These are phyloP conservation scores for Myathropa florea DNA, from an alignment of 2,888 invertebrate species.

Conservation along the genomic window DNA sequence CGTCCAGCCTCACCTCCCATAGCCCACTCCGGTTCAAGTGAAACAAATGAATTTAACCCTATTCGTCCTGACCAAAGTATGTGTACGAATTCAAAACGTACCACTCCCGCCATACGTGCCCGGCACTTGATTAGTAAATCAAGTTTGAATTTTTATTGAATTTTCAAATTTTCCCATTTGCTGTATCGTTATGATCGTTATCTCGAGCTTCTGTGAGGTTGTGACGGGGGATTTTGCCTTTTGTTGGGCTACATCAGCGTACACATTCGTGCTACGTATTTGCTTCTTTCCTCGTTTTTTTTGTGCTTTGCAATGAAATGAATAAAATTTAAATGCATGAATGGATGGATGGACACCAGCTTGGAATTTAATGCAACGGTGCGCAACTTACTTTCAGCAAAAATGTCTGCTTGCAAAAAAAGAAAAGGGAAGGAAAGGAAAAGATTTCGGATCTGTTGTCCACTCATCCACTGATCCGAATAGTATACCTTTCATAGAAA, in stretches of 20 bases:
- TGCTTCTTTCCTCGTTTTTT: not conserved
- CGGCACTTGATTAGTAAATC: conserved; percentile 70
- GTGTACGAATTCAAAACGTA: conserved; percentile 20
- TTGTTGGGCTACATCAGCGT: not conserved
- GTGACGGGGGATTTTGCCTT: not conserved
- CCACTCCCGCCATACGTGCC: conserved; percentile 37
- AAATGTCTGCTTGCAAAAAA: not conserved
- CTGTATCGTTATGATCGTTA: conserved; percentile 71
- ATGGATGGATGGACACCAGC: conserved; percentile 57
- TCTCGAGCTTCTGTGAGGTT: conserved; percentile 51
- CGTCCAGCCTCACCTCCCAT: conserved; percentile 30
- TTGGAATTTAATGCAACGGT: conserved; percentile 59
- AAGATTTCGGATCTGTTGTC: not conserved
- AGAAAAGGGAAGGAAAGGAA: conserved; percentile 56
- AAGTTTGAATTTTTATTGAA: conserved; percentile 71
- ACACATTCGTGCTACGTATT: too few relatives aligned
- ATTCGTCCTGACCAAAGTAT: conserved; percentile 30
- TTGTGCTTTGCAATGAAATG: conserved; percentile 37
- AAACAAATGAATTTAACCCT: conserved; percentile 72
- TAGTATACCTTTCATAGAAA: not conserved
- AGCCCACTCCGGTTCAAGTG: conserved; percentile 23
- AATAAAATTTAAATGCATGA: conserved; percentile 70
- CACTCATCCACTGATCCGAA: not conserved
- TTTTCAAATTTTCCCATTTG: conserved; percentile 71
- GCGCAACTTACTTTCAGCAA: conserved; percentile 38